These are phyloP conservation scores for Alosa alosa DNA, from an alignment of 2,113 vertebrate genomes.

Conservation along the genomic window DNA sequence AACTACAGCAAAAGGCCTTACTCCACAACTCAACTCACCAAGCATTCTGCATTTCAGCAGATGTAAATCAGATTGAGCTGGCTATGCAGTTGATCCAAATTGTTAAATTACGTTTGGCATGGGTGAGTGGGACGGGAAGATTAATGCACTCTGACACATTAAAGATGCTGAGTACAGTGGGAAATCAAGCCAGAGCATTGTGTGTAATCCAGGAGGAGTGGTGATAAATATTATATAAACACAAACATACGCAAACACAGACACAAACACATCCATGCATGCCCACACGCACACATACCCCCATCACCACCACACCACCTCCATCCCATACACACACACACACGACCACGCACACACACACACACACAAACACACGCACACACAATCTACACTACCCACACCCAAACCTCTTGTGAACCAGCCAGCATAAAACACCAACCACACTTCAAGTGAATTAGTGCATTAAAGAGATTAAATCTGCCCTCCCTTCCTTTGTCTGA, in stretches of 20 bases:
- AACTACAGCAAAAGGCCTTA: background rate
- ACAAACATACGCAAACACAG: background rate
- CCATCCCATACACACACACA: background rate
- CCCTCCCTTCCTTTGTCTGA: conserved; percentile 21
- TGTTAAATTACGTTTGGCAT: conserved; percentile 11
- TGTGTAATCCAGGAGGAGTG: background rate
- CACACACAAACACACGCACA: background rate
- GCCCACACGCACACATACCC: background rate
- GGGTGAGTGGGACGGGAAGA: background rate
- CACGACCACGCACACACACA: background rate
- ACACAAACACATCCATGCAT: conserved; percentile 3
- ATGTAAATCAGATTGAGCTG: background rate
- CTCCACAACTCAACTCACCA: background rate
- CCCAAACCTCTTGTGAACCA: conserved; percentile 25
- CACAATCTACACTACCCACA: background rate
- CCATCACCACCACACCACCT: background rate
- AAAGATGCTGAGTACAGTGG: conserved; percentile 6
- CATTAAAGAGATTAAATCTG: conserved; percentile 41
- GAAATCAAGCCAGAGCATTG: background rate
- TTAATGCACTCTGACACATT: conserved; percentile 1
- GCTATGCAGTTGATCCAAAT: conserved; percentile 8
- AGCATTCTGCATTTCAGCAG: background rate
- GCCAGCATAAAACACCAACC: conserved; percentile 16
- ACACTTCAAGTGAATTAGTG: conserved; percentile 38
- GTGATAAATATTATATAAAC: background rate